These are phyloP conservation scores for Bursaphelenchus okinawaensis DNA, from an alignment of 2,888 invertebrate species.

Conservation along the genomic window DNA sequence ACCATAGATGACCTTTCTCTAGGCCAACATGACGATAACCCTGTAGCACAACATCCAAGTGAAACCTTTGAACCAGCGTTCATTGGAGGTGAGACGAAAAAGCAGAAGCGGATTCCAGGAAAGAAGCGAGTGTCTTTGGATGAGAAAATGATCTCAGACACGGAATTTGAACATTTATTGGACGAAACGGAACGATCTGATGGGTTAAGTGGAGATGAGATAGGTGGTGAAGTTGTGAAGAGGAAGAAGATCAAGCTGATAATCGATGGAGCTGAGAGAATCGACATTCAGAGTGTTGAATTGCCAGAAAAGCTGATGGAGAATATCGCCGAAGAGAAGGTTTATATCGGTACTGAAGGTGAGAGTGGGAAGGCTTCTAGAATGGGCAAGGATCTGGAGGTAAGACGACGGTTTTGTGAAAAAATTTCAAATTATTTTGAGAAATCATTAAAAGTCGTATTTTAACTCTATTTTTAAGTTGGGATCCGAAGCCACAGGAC, in stretches of 20 bases:
- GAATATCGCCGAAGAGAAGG: neutral
- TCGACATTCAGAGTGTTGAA: neutral
- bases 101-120: neutral
- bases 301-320: neutral
- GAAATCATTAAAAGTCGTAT: neutral
- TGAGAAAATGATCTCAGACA: neutral
- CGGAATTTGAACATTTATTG: neutral
- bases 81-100: neutral
- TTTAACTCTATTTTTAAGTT: neutral
- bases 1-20: neutral
- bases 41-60: neutral
- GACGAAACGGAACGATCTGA: neutral
- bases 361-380: neutral
- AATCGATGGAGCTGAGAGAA: neutral
- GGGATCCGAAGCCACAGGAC: neutral
- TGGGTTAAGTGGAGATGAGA: neutral
- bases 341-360: neutral
- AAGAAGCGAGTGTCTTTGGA: neutral
- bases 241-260: neutral
- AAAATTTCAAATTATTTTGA: neutral
- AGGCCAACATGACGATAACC: neutral
- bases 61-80: neutral
- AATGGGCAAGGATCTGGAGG: too few relatives aligned
- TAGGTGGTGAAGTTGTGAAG: neutral
- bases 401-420: neutral